phyloP scores from a whole-genome alignment of 2,888 invertebrate species.

The Incurvaria masculella region DNA sequence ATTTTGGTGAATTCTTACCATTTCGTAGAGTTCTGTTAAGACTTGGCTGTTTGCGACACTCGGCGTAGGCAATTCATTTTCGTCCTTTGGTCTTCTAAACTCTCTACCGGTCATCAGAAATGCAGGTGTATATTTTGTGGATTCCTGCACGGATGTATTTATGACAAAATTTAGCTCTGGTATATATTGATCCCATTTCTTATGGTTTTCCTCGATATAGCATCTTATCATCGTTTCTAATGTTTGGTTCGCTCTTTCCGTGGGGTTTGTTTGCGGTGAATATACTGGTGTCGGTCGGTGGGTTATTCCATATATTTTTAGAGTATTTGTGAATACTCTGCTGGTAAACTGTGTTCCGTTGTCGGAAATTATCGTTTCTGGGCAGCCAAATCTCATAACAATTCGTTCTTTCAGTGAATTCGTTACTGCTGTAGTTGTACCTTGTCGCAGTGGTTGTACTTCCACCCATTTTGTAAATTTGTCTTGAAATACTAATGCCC shows the following conservation, averaged over 20 bases:
- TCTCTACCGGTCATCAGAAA: constrained; percentile 16
- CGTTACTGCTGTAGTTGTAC: constrained; percentile 8
- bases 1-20: neutral
- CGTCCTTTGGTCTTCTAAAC: constrained; percentile 3
- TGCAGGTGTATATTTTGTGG: constrained; percentile 17
- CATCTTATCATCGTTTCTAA: constrained; percentile 24
- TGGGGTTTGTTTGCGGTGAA: constrained; percentile 24
- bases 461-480: constrained; percentile 19
- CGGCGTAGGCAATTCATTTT: neutral
- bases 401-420: neutral
- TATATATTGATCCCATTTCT: constrained; percentile 17
- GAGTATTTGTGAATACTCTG: neutral
- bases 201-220: constrained; percentile 20
- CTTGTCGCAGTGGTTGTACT: constrained; percentile 13
- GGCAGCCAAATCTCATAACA: neutral
- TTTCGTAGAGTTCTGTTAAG: neutral
- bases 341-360: constrained; percentile 8
- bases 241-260: constrained; percentile 22
- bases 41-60: neutral
- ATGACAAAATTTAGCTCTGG: constrained; percentile 17
- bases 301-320: neutral
- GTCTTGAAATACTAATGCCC: constrained; percentile 20
- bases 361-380: neutral
- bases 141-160: constrained; percentile 15
- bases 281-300: constrained; percentile 20